These are phyloP conservation scores for Coracopsis vasa DNA, from an alignment of 2,113 vertebrate genomes.

Conservation along the genomic window DNA sequence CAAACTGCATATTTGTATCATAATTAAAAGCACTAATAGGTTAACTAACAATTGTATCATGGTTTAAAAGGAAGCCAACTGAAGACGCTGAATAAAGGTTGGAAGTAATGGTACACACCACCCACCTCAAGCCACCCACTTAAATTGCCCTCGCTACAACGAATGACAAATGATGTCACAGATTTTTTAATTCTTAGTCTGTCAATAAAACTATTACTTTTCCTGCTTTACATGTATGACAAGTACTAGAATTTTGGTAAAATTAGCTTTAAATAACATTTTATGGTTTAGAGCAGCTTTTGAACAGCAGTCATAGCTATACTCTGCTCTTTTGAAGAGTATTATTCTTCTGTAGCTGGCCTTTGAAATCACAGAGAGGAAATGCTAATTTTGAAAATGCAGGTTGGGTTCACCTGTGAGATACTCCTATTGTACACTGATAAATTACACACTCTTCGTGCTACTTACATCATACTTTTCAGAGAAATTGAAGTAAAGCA, in stretches of 20 bases:
- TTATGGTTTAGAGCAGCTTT: neutral
- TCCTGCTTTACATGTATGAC: neutral
- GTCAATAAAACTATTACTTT: constrained; percentile 25
- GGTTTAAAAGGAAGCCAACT: neutral
- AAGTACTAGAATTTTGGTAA: neutral
- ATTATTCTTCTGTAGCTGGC: neutral
- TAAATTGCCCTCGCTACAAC: neutral
- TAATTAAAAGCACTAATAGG: neutral
- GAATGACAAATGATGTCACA: neutral
- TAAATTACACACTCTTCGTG: neutral
- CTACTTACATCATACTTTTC: neutral
- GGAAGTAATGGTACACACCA: neutral
- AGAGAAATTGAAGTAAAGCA: neutral
- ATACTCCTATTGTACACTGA: neutral
- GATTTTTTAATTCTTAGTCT: neutral
- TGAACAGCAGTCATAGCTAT: neutral
- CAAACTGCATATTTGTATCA: neutral
- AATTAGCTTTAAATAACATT: constrained; percentile 19
- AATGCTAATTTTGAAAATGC: constrained; percentile 34
- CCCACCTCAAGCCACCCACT: neutral
- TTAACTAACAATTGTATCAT: neutral
- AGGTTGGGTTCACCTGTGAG: neutral
- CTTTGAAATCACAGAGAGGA: constrained; percentile 21
- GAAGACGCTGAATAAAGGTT: neutral
- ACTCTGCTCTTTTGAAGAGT: neutral